These are phyloP conservation scores for Bombus pyrosoma DNA, from an alignment of 1,140 invertebrate genomes.

Conservation along the genomic window DNA sequence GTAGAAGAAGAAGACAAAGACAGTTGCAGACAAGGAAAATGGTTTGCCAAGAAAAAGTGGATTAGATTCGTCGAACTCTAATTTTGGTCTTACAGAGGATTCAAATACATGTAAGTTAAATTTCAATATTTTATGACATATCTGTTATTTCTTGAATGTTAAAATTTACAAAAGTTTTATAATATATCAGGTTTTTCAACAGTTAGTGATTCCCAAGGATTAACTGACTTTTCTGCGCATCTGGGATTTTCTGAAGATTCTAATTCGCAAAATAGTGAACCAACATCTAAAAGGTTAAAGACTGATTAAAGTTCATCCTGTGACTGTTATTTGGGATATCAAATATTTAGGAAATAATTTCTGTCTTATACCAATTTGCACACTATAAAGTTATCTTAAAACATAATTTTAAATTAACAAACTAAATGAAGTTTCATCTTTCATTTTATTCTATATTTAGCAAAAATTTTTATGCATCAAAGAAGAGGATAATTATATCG, in stretches of 20 bases:
- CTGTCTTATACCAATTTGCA: constrained; percentile 52
- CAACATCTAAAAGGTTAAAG: constrained; percentile 90
- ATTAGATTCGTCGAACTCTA: constrained; percentile 90
- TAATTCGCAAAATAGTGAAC: constrained; percentile 93
- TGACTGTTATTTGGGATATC: constrained; percentile 22
- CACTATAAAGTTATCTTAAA: constrained; percentile 44
- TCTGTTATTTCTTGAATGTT: neutral
- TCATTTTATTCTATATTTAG: constrained; percentile 33
- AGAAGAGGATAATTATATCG: constrained; percentile 18
- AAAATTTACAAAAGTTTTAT: constrained; percentile 52
- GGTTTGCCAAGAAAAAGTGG: constrained; percentile 86
- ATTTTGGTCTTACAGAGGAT: constrained; percentile 92
- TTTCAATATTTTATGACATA: constrained; percentile 10
- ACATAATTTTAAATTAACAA: constrained; percentile 36
- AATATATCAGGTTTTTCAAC: constrained; percentile 90
- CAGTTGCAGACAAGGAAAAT: constrained; percentile 91
- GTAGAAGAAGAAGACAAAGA: constrained; percentile 86
- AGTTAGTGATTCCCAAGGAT: constrained; percentile 93
- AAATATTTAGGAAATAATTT: constrained; percentile 57
- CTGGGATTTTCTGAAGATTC: constrained; percentile 95
- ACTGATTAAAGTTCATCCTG: constrained; percentile 82
- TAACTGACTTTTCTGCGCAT: constrained; percentile 91
- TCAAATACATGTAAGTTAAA: constrained; percentile 92
- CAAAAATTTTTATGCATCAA: constrained; percentile 25
- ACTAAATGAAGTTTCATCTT: constrained; percentile 32